A percentile compares a stretch with the other conserved stretches of the same genome.
Conservation (phyloP, 2,797 vertebrate species). For the Scyliorhinus canicula region DNA sequence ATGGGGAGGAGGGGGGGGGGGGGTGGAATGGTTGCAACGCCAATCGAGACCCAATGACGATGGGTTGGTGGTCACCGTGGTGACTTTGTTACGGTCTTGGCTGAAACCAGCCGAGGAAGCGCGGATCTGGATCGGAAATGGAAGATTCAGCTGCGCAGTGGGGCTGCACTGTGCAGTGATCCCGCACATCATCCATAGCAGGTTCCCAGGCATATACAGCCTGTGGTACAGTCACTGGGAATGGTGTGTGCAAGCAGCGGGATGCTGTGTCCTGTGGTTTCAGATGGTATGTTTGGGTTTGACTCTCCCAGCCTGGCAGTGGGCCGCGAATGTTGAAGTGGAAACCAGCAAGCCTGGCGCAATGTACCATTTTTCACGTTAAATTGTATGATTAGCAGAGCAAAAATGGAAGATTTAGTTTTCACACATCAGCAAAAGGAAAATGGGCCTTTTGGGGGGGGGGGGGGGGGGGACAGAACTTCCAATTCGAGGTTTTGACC, state of each 20-base stretch:
- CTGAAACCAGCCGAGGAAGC: neutral
- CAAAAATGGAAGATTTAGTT: neutral
- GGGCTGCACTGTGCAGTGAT: neutral
- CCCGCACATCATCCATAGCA: neutral
- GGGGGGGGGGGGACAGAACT: neutral
- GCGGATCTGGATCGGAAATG: neutral
- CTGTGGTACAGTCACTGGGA: neutral
- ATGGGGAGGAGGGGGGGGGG: no score
- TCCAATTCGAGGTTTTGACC: neutral
- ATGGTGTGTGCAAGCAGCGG: no score
- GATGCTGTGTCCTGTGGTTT: neutral
- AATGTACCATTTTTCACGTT: neutral
- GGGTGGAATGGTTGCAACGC: neutral
- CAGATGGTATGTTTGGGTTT: neutral
- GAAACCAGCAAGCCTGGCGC: neutral
- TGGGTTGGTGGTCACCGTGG: neutral
- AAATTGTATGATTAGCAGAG: neutral
- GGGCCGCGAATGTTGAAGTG: neutral
- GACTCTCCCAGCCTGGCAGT: neutral
- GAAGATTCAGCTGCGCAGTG: neutral
- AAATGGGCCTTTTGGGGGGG: neutral
- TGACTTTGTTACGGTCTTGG: neutral
- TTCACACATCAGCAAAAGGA: neutral
- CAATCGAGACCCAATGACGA: no score
- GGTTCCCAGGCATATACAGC: neutral